These are phyloP conservation scores for Tachypleus tridentatus DNA, from an alignment of 1,140 invertebrate genomes.

Conservation along the genomic window DNA sequence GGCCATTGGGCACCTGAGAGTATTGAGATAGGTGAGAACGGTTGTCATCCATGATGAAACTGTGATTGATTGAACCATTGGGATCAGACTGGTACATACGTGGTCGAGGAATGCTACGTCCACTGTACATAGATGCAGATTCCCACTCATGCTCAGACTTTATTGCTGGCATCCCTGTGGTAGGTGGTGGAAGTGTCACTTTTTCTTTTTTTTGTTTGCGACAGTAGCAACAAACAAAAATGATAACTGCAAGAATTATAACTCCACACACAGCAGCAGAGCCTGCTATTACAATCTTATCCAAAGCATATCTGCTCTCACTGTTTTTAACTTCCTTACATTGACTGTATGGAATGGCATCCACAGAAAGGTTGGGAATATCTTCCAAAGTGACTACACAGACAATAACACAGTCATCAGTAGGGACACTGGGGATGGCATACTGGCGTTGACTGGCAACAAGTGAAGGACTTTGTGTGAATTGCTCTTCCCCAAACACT, in stretches of 20 bases:
- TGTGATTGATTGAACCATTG: conserved; percentile 16
- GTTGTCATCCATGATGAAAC: conserved; percentile 12
- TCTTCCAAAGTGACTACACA: conserved; percentile 70
- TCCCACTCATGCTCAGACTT: conserved; percentile 59
- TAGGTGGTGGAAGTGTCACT: conserved; percentile 19
- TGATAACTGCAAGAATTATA: conserved; percentile 65
- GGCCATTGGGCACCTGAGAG: conserved; percentile 10
- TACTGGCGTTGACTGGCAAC: conserved; percentile 78
- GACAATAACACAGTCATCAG: conserved; percentile 80
- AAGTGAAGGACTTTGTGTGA: conserved; percentile 73
- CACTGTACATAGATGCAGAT: conserved; percentile 81
- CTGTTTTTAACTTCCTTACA: conserved; percentile 60
- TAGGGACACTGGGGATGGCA: conserved; percentile 80
- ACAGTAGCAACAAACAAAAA: conserved; percentile 71
- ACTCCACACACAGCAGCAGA: conserved; percentile 84
- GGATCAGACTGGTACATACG: conserved; percentile 43
- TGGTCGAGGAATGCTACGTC: conserved; percentile 70
- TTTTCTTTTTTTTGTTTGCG: conserved; percentile 41
- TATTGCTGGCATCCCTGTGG: conserved; percentile 19
- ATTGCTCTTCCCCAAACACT: conserved; percentile 75
- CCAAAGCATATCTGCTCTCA: conserved; percentile 48
- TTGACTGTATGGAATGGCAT: conserved; percentile 69
- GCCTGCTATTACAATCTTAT: conserved; percentile 85
- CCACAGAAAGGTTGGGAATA: conserved; percentile 56
- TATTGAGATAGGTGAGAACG: conserved; percentile 4